Base-by-base conservation (phyloP, 2,888 invertebrate genomes). In the Latrodectus hesperus region DNA sequence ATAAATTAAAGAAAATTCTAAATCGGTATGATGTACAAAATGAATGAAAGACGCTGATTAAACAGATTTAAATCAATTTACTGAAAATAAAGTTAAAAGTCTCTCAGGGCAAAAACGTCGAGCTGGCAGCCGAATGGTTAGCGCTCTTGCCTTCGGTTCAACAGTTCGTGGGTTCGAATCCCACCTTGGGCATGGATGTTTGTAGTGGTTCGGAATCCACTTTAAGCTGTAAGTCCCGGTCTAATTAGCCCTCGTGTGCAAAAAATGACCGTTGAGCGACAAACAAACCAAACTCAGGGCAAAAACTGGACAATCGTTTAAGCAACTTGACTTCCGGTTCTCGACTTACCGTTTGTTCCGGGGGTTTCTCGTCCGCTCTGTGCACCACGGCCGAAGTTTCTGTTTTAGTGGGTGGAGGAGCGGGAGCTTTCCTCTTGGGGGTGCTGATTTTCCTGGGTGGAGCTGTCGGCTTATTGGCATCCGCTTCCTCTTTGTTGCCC, bases 401-500 rank as follows among this genome's bases (percentile, higher is more conserved):
- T 12, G 82, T 89, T 51, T 67, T 75, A 16, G 72, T 74, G n/a
- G 67, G 79, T 0, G 91, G 91, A 60, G 91, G 90, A 12, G 90
- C 89, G 16, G 91, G 91, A 9, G 91, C 91, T 88, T 90, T 91
- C 71, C 90, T 80, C 70, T 91, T 91, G 64, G 90, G 90, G 64
- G 83, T 84, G 51, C 86, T 72, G 6, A 78, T n/a, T 55, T 83
- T 83, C n/a, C 89, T 74, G 9, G 89, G 89, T 10, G 83, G 83
- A 8, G 80, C 78, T 88, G 60, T 87, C 3, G 87, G 87, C 14
- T 82, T 77, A 16, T 81, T 72, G 6, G 65, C 70, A 9, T 67
- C 79, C 17, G 16, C 65, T 12, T 84, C 78, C 9, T 38, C 38
- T 38, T 38, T 38, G 38, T 38, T 38, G 38, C 38, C 6, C 38